phyloP scores from a whole-genome alignment of 2,888 invertebrate species.

The Ornithoptera priamus region DNA sequence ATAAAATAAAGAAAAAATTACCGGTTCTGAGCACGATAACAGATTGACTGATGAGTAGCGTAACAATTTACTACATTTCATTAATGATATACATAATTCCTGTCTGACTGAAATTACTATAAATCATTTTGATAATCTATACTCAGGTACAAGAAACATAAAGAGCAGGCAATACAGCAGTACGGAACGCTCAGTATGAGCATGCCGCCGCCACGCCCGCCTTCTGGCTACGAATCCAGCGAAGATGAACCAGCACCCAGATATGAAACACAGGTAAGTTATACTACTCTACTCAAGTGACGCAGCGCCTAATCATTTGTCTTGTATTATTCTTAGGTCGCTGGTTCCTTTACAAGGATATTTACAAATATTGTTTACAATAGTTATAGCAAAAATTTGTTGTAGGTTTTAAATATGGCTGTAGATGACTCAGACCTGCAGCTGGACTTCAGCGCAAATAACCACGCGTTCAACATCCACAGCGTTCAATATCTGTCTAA shows the following conservation, averaged over 20 bases:
- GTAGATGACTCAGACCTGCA: constrained; percentile 93
- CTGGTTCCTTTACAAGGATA: too few relatives aligned
- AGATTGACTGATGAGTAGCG: too few relatives aligned
- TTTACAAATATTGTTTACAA: too few relatives aligned
- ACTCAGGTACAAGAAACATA: constrained; percentile 90
- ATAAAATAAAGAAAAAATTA: too few relatives aligned
- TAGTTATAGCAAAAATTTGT: constrained; percentile 23
- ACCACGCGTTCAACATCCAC: constrained; percentile 92
- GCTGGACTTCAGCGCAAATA: constrained; percentile 89
- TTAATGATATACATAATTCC: too few relatives aligned
- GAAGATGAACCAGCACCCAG: constrained; percentile 91
- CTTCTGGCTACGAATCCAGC: constrained; percentile 74
- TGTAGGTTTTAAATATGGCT: constrained; percentile 91
- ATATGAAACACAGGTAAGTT: constrained; percentile 91
- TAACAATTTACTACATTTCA: too few relatives aligned
- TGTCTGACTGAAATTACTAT: too few relatives aligned
- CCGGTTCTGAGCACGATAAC: too few relatives aligned
- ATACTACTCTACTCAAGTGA: not conserved
- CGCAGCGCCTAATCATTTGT: not conserved
- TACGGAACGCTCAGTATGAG: constrained; percentile 78
- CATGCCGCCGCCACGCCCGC: constrained; percentile 65
- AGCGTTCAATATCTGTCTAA: constrained; percentile 94
- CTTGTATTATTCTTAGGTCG: too few relatives aligned
- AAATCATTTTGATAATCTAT: not conserved
- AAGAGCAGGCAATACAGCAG: constrained; percentile 88